phyloP scores from a whole-genome alignment of 2,888 invertebrate species.

The Dryadula phaetusa region DNA sequence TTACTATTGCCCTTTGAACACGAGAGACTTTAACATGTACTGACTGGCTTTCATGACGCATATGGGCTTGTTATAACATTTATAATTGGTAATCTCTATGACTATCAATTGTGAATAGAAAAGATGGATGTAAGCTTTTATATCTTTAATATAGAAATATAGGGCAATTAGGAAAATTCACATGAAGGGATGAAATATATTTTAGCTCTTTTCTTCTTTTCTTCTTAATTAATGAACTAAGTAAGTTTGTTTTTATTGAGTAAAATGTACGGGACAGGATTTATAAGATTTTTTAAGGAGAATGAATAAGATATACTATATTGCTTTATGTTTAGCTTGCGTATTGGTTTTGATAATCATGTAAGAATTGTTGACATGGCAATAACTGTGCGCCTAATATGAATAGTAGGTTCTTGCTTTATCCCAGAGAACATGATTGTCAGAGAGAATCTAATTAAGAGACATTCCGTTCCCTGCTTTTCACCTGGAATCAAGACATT shows the following conservation, averaged over 20 bases:
- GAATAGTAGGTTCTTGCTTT: no score
- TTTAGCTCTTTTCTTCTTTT: neutral
- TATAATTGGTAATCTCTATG: neutral
- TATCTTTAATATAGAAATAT: neutral
- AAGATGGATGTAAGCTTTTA: neutral
- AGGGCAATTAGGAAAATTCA: neutral
- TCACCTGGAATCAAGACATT: no score
- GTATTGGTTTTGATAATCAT: no score
- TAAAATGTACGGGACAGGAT: neutral
- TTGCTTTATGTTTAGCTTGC: no score
- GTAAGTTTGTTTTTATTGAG: neutral
- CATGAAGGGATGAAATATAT: neutral
- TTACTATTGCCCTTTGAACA: constrained; percentile 29
- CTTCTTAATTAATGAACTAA: neutral
- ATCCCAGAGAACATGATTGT: no score
- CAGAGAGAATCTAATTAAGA: no score
- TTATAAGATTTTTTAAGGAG: neutral
- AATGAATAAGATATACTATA: no score
- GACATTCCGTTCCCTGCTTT: no score
- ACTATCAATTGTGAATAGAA: neutral
- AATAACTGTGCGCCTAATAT: no score
- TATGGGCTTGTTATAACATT: neutral
- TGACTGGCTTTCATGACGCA: neutral
- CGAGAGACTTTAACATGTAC: neutral
- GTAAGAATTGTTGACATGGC: no score